Evolutionary conservation across 1,140 invertebrate genomes (phyloP).

Genomic region (Drosophila kurseongensis): DNA sequence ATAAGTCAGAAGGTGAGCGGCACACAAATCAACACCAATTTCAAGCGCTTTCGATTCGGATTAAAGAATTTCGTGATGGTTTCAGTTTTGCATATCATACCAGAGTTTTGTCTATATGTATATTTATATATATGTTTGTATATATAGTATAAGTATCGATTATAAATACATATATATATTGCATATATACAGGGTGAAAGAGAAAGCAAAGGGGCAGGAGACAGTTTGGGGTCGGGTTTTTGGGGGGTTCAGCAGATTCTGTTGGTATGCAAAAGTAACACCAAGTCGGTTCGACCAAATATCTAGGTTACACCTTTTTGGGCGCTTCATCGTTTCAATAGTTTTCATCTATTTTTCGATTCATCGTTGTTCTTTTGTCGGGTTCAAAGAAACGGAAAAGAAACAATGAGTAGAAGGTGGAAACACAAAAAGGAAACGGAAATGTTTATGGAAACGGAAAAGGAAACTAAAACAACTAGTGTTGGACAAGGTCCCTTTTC

Average conservation of each 20-base stretch:
- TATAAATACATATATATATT: slow-evolving; percentile 9
- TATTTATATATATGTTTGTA: slow-evolving; percentile 14
- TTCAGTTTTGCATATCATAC: slow-evolving; percentile 71
- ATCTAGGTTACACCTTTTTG: slow-evolving; percentile 10
- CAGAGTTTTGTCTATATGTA: slow-evolving; percentile 31
- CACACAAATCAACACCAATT: slow-evolving; percentile 42
- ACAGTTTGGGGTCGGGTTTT: background rate
- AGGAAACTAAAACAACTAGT: slow-evolving; percentile 36
- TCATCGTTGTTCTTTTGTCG: slow-evolving; percentile 15
- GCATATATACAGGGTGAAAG: slow-evolving; percentile 34
- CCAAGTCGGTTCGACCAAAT: slow-evolving; percentile 31
- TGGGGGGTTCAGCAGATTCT: background rate
- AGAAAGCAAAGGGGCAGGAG: background rate
- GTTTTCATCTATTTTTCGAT: slow-evolving; percentile 19
- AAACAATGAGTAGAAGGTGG: slow-evolving; percentile 14
- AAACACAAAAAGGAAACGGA: slow-evolving; percentile 30
- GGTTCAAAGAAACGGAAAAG: slow-evolving; percentile 15
- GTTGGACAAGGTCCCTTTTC: slow-evolving; percentile 29
- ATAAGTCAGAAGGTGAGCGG: slow-evolving; percentile 41
- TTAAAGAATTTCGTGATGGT: slow-evolving; percentile 55
- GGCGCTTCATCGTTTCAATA: slow-evolving; percentile 18
- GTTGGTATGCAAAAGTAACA: slow-evolving; percentile 53
- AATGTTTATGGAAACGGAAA: slow-evolving; percentile 35
- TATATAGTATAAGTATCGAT: slow-evolving; percentile 14
- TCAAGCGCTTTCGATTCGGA: slow-evolving; percentile 43